Percentiles rank a stretch among this genome's conserved stretches.
phyloP scores from a whole-genome alignment of 2,113 vertebrate species.

The Stictonetta naevosa region DNA sequence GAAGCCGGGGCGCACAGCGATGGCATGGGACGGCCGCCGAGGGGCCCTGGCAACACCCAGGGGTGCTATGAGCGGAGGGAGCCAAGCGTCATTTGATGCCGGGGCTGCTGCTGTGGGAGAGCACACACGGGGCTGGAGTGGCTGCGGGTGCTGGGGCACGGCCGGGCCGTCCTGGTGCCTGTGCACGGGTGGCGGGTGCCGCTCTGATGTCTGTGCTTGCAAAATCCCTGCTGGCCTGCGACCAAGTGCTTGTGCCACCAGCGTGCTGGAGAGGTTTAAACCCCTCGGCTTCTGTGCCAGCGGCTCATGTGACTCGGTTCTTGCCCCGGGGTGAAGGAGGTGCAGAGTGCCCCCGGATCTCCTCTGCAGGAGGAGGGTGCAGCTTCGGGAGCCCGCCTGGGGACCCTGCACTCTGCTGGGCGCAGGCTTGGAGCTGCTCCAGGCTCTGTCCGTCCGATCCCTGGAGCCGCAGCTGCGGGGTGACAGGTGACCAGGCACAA shows the following conservation, averaged over 20 bases:
- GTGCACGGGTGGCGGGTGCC: fast-evolving
- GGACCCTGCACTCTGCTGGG: background rate
- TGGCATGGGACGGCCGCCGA: too few species aligned
- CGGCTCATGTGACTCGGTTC: background rate
- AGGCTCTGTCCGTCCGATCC: fast-evolving
- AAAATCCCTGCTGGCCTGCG: background rate
- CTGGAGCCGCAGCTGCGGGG: background rate
- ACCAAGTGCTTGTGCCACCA: background rate
- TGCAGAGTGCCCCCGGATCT: background rate
- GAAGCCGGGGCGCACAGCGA: background rate
- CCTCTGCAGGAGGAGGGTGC: background rate
- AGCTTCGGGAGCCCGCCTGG: too few species aligned
- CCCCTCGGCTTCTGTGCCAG: background rate
- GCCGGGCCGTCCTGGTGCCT: background rate
- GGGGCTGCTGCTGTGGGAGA: background rate
- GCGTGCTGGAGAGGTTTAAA: background rate
- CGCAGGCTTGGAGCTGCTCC: background rate
- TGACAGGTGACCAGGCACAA: background rate
- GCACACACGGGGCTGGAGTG: fast-evolving
- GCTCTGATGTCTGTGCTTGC: background rate
- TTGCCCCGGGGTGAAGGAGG: background rate
- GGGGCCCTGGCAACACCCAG: background rate
- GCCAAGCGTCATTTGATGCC: too few species aligned
- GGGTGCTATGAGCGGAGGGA: background rate
- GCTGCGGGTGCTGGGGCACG: background rate